Evolutionary conservation across 2,888 invertebrate species (phyloP).

Genomic region (Hipparchia semele): DNA sequence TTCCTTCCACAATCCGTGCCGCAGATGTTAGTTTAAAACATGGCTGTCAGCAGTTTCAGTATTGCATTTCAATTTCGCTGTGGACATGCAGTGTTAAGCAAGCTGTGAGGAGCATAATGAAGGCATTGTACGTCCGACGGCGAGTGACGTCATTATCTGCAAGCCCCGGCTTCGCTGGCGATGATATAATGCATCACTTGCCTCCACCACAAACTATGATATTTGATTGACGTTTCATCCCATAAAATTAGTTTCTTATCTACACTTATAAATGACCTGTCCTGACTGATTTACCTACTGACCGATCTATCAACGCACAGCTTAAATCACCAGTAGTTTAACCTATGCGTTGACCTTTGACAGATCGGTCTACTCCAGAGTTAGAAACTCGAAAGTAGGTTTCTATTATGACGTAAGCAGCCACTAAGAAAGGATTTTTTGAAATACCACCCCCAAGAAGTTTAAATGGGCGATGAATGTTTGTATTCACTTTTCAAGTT

Average conservation of each 20-base stretch:
- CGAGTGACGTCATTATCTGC: constrained; percentile 70
- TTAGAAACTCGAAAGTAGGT: too few species aligned
- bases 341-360: too few species aligned
- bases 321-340: too few species aligned
- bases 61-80: constrained; percentile 62
- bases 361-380: too few species aligned
- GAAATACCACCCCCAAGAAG: too few species aligned
- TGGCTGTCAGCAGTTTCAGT: constrained; percentile 37
- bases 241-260: not conserved
- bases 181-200: constrained; percentile 66
- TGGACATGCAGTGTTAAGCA: constrained; percentile 69
- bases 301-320: too few species aligned
- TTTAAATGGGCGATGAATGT: too few species aligned
- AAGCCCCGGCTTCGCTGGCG: constrained; percentile 56
- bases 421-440: too few species aligned
- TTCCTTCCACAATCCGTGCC: constrained; percentile 6
- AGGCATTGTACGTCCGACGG: constrained; percentile 67
- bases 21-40: constrained; percentile 28
- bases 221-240: constrained; percentile 60
- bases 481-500: too few species aligned
- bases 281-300: too few species aligned
- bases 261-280: too few species aligned
- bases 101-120: constrained; percentile 72
- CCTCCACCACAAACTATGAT: constrained; percentile 48
- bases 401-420: too few species aligned